A percentile compares a stretch with the other conserved stretches of the same genome.
phyloP scores from a whole-genome alignment of 2,888 invertebrate genomes.

The Plemyria rubiginata region DNA sequence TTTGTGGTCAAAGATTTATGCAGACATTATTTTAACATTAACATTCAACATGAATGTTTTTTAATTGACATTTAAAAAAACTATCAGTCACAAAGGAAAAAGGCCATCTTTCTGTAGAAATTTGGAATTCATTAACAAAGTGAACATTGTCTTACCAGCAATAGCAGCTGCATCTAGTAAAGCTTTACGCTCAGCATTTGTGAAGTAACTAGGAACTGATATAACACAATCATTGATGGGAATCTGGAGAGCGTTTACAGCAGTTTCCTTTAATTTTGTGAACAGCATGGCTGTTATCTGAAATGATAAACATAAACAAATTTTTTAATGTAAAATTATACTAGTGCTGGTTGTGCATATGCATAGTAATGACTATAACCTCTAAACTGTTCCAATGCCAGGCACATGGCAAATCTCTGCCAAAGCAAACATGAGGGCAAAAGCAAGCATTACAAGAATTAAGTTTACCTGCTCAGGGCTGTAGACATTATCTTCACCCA shows the following conservation, averaged over 20 bases:
- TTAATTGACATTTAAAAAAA: too few relatives aligned
- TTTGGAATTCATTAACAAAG: too few relatives aligned
- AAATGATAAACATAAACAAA: constrained; percentile 31
- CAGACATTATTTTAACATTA: too few relatives aligned
- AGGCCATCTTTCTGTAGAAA: too few relatives aligned
- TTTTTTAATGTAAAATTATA: background rate
- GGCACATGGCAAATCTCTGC: background rate
- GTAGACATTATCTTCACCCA: constrained; percentile 93
- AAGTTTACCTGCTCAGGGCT: constrained; percentile 91
- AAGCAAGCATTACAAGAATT: constrained; percentile 1
- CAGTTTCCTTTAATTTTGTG: constrained; percentile 97
- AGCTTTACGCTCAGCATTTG: constrained; percentile 96
- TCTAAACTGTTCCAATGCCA: background rate
- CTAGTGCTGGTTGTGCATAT: background rate
- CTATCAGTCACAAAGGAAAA: too few relatives aligned
- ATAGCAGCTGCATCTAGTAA: constrained; percentile 96
- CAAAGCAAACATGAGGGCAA: background rate
- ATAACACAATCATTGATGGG: constrained; percentile 98
- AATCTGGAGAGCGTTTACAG: constrained; percentile 93
- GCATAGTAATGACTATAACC: background rate
- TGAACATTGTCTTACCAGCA: constrained; percentile 85
- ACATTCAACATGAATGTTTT: too few relatives aligned
- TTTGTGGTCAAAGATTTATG: too few relatives aligned
- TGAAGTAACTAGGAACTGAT: constrained; percentile 96
- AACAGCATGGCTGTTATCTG: constrained; percentile 96